A percentile compares a stretch with the other conserved stretches of the same genome.
Evolutionary conservation across 2,797 vertebrate genomes (phyloP).

Genomic region (Myiothlypis coronata): DNA sequence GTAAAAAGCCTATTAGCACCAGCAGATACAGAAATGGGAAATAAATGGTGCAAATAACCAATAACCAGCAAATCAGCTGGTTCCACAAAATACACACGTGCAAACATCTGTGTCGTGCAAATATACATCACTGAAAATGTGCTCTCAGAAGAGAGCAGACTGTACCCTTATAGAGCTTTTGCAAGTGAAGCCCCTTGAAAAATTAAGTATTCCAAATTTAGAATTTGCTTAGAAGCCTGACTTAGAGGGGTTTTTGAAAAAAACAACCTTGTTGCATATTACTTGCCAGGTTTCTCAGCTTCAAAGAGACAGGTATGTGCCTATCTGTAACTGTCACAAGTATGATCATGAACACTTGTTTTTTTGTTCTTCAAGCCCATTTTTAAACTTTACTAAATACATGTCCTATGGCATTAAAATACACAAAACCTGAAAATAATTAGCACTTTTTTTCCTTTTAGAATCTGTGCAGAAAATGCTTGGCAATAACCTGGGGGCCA

Average conservation of each 20-base stretch:
- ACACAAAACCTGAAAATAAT: not conserved
- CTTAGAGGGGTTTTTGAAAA: not conserved
- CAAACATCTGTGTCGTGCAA: not conserved
- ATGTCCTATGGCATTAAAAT: not conserved
- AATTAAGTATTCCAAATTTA: not conserved
- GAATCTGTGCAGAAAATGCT: not conserved
- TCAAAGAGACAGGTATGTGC: not conserved
- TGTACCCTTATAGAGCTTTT: not conserved
- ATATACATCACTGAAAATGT: fast-evolving
- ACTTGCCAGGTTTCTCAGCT: not conserved
- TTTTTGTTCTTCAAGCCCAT: not conserved
- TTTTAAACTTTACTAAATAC: not conserved
- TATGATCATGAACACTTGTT: not conserved
- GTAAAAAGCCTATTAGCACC: not conserved
- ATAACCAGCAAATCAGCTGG: not conserved
- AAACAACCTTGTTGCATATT: not conserved
- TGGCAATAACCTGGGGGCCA: not conserved
- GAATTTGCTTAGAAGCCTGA: not conserved
- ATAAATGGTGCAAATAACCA: not conserved
- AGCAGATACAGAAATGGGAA: not conserved
- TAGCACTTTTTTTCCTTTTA: not conserved
- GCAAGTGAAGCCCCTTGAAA: not conserved
- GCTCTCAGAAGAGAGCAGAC: not conserved
- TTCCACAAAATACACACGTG: not conserved
- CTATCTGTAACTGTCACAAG: not conserved